Base-by-base conservation (phyloP, 2,888 invertebrate species). In the Agrypnus murinus region DNA sequence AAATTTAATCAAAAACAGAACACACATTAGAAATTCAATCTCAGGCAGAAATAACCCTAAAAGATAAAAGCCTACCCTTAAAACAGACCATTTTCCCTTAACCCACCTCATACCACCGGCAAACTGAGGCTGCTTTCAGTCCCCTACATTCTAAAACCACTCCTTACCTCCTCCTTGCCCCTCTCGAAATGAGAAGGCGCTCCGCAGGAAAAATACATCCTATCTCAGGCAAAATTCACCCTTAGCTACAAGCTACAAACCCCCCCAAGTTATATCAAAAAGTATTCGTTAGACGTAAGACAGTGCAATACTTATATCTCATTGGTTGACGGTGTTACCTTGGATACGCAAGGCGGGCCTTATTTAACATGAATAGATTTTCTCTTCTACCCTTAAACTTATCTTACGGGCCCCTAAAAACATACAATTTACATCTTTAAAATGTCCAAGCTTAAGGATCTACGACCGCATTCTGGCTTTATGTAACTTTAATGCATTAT, bases 1-100 rank as follows among this genome's bases (percentile, higher is more conserved):
- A 84, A 84, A 85, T 85, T 85, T 85, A 85, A 85, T 85, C 85
- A 85, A 85, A 85, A 85, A 85, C 85, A 84, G 84, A 84, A 84
- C 83, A 80, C 80, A 83, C 83, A 85, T 85, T 85, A 85, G 85
- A 85, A 85, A 85, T 85, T 85, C 85, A 85, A 85, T 85, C 85
- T 85, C 84, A 81, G 84, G 50, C 81, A 78, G 81, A 83, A 84
- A 84, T 82, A 82, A 80, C 83, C 84, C 83, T 83, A 83, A 84
- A 83, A 84, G 83, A 84, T 83, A 83, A 84, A 82, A 82, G 82
- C 78, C 79, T 74, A 78, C 79, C 80, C 82, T 81, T 82, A 80
- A 82, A 82, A 81, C 80, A 81, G 80, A 79, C 81, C 77, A 79
- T 80, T 80, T 81, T 79, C 77, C 76, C 75, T 78, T 73, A 76